Percentiles rank a stretch among this genome's conserved stretches.
Evolutionary conservation across 2,113 vertebrate genomes (phyloP).

Genomic region (Rattus rattus): DNA sequence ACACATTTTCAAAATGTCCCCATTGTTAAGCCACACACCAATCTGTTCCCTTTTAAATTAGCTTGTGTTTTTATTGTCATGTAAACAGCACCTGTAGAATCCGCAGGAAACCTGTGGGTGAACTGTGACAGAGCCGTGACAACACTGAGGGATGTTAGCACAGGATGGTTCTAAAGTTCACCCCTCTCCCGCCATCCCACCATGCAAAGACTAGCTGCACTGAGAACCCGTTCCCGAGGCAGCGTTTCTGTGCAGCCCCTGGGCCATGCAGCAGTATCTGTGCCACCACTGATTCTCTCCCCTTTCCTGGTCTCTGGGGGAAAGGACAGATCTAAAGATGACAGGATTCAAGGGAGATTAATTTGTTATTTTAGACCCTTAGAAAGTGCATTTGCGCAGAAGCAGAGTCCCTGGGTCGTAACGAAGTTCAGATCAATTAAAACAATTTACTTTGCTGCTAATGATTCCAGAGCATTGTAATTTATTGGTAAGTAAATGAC

Average conservation of each 20-base stretch:
- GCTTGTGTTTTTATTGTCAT: not conserved
- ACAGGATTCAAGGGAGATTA: conserved; percentile 72
- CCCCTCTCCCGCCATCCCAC: fast-evolving
- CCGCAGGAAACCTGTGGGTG: fast-evolving
- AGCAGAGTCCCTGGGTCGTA: conserved; percentile 50
- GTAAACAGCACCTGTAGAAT: not conserved
- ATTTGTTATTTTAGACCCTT: conserved; percentile 77
- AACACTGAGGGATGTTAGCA: not conserved
- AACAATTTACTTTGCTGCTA: conserved; percentile 88
- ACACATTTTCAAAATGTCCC: not conserved
- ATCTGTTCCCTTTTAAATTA: not conserved
- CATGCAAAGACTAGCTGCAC: not conserved
- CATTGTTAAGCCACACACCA: not conserved
- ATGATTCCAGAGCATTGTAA: conserved; percentile 85
- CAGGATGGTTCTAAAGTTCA: not conserved
- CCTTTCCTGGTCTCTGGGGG: conserved; percentile 20
- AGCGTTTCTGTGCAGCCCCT: too few species aligned
- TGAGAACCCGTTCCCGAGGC: not conserved
- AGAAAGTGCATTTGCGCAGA: conserved; percentile 68
- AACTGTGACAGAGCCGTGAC: not conserved
- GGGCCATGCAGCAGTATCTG: fast-evolving
- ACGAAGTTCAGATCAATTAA: conserved; percentile 88
- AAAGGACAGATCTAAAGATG: conserved; percentile 37
- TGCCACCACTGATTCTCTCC: not conserved
- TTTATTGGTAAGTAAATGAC: conserved; percentile 85